These are phyloP conservation scores for Coturnix japonica DNA, from an alignment of 2,113 vertebrate genomes.

Conservation along the genomic window DNA sequence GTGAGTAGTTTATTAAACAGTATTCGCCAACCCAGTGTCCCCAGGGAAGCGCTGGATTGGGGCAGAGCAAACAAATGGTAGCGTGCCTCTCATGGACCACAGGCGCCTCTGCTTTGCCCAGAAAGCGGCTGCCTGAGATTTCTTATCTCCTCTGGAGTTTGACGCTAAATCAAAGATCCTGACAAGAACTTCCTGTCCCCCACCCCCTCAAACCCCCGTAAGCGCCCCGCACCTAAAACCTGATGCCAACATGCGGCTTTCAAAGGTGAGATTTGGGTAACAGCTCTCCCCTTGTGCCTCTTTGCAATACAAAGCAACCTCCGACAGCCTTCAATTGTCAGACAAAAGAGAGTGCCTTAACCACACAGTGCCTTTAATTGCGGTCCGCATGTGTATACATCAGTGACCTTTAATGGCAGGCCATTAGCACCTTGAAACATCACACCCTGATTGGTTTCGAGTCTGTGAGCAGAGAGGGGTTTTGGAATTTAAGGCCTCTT, in stretches of 20 bases:
- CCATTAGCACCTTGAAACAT: constrained; percentile 63
- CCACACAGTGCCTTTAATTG: constrained; percentile 48
- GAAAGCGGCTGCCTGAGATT: neutral
- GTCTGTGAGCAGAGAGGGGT: neutral
- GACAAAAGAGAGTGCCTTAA: constrained; percentile 57
- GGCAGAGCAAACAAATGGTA: constrained; percentile 38
- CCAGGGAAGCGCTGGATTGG: neutral
- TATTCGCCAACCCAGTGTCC: neutral
- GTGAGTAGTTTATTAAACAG: neutral
- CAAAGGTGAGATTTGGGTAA: constrained; percentile 53
- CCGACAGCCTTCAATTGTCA: constrained; percentile 51
- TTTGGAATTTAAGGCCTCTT: constrained; percentile 40
- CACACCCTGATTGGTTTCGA: constrained; percentile 31
- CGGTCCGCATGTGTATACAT: constrained; percentile 48
- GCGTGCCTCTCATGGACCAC: neutral
- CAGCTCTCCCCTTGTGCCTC: constrained; percentile 24
- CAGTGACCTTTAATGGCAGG: constrained; percentile 64
- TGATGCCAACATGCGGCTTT: constrained; percentile 41
- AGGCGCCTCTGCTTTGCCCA: neutral
- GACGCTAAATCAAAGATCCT: constrained; percentile 46
- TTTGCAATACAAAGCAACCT: constrained; percentile 66
- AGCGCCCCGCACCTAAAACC: constrained; percentile 38
- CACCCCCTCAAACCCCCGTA: neutral
- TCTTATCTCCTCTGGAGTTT: constrained; percentile 61
- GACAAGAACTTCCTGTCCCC: constrained; percentile 44